These are phyloP conservation scores for Pterostichus niger DNA, from an alignment of 2,888 invertebrate species.

Conservation along the genomic window DNA sequence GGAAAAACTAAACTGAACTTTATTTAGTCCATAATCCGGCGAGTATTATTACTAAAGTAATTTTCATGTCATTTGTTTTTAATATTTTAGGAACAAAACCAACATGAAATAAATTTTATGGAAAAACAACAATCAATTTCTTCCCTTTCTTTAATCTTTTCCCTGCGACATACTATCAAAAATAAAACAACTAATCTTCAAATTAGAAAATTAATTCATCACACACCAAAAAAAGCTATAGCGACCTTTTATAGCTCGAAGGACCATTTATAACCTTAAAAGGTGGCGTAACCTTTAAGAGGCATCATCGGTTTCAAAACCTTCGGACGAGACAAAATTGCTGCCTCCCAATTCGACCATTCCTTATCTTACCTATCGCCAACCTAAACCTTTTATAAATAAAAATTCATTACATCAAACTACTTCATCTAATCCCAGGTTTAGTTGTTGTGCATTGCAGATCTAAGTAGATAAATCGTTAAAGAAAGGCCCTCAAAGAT, in stretches of 20 bases:
- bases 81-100: too few species aligned
- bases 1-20: not conserved
- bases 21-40: conserved; percentile 15
- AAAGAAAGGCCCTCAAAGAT: too few species aligned
- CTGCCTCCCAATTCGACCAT: not conserved
- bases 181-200: conserved; percentile 22
- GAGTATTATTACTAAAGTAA: conserved; percentile 3
- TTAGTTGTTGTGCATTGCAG: too few species aligned
- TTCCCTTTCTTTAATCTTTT: conserved; percentile 4
- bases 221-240: not conserved
- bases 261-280: conserved; percentile 46
- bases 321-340: too few species aligned
- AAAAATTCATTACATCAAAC: too few species aligned
- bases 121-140: conserved; percentile 8
- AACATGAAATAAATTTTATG: conserved; percentile 6
- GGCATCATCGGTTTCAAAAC: not conserved
- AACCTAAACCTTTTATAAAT: too few species aligned
- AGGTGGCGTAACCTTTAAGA: conserved; percentile 50
- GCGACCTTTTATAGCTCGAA: conserved; percentile 26
- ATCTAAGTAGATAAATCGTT: too few species aligned
- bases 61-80: conserved; percentile 31
- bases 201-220: conserved; percentile 29
- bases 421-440: too few species aligned
- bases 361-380: too few species aligned
- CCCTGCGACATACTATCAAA: not conserved